phyloP scores from a whole-genome alignment of 2,888 invertebrate species.

The Lagria hirta region DNA sequence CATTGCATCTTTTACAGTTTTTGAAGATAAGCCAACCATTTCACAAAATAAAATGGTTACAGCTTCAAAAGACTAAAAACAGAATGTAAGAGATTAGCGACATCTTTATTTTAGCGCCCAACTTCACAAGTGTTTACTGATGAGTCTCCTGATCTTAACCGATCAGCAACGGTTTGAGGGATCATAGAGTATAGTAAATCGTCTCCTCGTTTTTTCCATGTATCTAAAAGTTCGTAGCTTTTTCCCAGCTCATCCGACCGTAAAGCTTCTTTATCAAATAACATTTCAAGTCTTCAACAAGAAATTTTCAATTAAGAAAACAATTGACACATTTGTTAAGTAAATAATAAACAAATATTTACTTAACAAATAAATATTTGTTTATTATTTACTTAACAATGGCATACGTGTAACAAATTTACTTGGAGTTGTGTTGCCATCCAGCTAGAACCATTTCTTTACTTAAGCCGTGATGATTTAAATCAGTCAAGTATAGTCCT shows the following conservation, averaged over 20 bases:
- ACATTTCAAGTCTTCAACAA: slow-evolving; percentile 64
- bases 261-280: slow-evolving; percentile 78
- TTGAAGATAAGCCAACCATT: slow-evolving; percentile 60
- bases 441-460: slow-evolving; percentile 78
- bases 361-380: too few relatives aligned
- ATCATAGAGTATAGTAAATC: slow-evolving; percentile 89
- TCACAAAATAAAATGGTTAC: slow-evolving; percentile 79
- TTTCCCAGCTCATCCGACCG: slow-evolving; percentile 75
- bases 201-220: slow-evolving; percentile 82
- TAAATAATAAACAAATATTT: too few relatives aligned
- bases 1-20: slow-evolving; percentile 64
- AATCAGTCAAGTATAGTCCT: slow-evolving; percentile 75
- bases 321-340: neutral
- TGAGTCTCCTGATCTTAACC: slow-evolving; percentile 72
- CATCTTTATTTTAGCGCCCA: neutral
- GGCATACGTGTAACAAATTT: slow-evolving; percentile 27
- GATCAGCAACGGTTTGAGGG: slow-evolving; percentile 78
- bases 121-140: slow-evolving; percentile 78
- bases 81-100: neutral
- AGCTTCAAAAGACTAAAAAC: slow-evolving; percentile 67
- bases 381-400: neutral
- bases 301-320: slow-evolving; percentile 3
- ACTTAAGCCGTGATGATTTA: slow-evolving; percentile 81
- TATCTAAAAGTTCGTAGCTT: slow-evolving; percentile 73
- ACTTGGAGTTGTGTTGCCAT: slow-evolving; percentile 79